These are phyloP conservation scores for Heteropelma amictum DNA, from an alignment of 2,888 invertebrate species.

Conservation along the genomic window DNA sequence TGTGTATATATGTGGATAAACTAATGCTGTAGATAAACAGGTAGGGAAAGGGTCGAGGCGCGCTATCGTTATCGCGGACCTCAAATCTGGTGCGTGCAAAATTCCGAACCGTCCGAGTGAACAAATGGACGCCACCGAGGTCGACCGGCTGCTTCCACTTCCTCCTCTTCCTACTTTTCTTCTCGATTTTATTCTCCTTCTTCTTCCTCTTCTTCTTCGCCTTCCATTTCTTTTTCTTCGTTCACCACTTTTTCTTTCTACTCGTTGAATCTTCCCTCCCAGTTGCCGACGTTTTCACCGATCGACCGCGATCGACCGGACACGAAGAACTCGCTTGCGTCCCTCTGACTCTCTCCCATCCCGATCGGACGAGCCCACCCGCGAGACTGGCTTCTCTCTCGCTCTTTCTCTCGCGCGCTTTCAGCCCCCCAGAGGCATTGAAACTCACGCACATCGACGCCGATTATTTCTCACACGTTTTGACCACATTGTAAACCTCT, in stretches of 20 bases:
- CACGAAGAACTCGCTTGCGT: slow-evolving; percentile 46
- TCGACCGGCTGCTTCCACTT: slow-evolving; percentile 62
- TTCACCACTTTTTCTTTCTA: slow-evolving; percentile 48
- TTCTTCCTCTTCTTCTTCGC: slow-evolving; percentile 48
- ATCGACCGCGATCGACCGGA: slow-evolving; percentile 58
- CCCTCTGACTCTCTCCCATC: slow-evolving; percentile 21
- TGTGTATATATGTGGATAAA: background rate
- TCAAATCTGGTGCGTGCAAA: slow-evolving; percentile 69
- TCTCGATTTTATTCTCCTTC: slow-evolving; percentile 43
- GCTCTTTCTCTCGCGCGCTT: background rate
- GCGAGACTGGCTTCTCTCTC: slow-evolving; percentile 39
- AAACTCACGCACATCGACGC: slow-evolving; percentile 40
- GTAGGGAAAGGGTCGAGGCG: slow-evolving; percentile 10
- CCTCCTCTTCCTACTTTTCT: slow-evolving; percentile 52
- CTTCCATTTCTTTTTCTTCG: slow-evolving; percentile 45
- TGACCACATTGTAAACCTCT: slow-evolving; percentile 7
- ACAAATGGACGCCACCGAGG: slow-evolving; percentile 67
- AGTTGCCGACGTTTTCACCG: slow-evolving; percentile 50
- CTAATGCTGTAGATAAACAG: slow-evolving; percentile 22
- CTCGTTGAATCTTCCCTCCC: slow-evolving; percentile 29
- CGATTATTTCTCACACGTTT: slow-evolving; percentile 48
- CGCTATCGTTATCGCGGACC: slow-evolving; percentile 62
- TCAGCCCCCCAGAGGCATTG: slow-evolving; percentile 29
- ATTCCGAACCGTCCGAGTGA: slow-evolving; percentile 63
- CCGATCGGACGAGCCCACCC: slow-evolving; percentile 54